Conservation (phyloP, 2,888 invertebrate genomes). For the Cerastis rubricosa region DNA sequence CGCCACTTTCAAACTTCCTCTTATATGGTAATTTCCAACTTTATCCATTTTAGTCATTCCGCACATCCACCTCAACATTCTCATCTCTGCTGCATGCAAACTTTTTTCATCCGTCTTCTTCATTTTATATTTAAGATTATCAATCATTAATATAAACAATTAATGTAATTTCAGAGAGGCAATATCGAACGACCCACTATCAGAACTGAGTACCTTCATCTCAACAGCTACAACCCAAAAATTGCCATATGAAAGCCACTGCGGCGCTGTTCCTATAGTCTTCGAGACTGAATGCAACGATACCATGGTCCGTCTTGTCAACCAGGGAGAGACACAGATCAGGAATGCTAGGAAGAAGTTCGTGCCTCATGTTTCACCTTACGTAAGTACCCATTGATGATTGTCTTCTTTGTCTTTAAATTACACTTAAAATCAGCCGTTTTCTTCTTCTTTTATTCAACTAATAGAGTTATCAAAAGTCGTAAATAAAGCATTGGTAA, state of each 20-base stretch:
- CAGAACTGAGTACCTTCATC: conserved; percentile 75
- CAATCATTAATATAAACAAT: background rate
- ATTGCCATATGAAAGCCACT: conserved; percentile 85
- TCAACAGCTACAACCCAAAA: conserved; percentile 64
- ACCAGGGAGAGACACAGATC: conserved; percentile 71
- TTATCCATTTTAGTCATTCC: no score
- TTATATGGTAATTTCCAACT: no score
- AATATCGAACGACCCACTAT: conserved; percentile 60
- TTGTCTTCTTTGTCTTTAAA: background rate
- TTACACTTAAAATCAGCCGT: background rate
- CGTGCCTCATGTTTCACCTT: conserved; percentile 84
- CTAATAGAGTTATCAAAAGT: no score
- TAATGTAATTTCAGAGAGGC: conserved; percentile 76
- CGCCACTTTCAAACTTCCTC: no score
- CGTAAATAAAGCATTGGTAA: no score
- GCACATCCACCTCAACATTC: no score
- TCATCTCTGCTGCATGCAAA: no score
- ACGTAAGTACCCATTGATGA: conserved; percentile 77
- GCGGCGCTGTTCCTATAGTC: conserved; percentile 79
- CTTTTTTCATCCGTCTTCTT: no score
- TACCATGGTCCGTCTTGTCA: conserved; percentile 58
- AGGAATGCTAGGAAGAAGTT: conserved; percentile 75
- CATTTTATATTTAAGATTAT: no score
- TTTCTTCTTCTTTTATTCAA: no score
- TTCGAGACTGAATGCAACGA: conserved; percentile 74